A percentile compares a stretch with the other conserved stretches of the same genome.
These are phyloP conservation scores for Dicycla oo DNA, from an alignment of 2,888 invertebrate species.

Conservation along the genomic window DNA sequence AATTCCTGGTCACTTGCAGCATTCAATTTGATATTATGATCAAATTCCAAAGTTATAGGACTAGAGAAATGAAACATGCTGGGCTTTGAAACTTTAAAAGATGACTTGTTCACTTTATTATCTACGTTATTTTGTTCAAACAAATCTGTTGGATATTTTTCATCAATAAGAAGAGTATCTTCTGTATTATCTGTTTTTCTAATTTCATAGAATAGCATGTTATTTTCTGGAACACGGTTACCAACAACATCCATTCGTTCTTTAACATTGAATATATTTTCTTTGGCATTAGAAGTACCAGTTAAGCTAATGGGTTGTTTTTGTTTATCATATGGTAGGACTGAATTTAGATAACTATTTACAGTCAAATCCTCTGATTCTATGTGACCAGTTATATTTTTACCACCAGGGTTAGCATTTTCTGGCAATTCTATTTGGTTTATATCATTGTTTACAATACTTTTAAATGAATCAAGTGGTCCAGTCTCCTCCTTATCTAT, in stretches of 20 bases:
- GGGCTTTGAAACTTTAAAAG: background rate
- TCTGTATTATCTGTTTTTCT: background rate
- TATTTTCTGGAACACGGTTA: background rate
- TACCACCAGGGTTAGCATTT: too few species aligned
- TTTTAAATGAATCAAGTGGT: background rate
- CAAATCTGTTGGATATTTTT: background rate
- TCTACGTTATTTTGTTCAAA: background rate
- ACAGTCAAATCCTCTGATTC: too few species aligned
- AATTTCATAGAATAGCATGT: too few species aligned
- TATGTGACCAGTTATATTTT: too few species aligned
- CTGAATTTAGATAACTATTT: background rate
- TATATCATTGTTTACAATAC: background rate
- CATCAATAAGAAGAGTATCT: background rate
- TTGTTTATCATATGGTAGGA: background rate
- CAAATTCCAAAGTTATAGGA: conserved; percentile 13
- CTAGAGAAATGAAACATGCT: conserved; percentile 16
- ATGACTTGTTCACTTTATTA: too few species aligned
- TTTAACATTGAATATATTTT: background rate
- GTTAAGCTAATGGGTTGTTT: background rate
- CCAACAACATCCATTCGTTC: background rate
- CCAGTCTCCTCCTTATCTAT: background rate
- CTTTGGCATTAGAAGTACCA: background rate
- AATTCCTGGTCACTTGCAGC: background rate
- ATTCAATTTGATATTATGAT: background rate
- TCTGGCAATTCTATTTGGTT: background rate